These are phyloP conservation scores for Tauraco erythrolophus DNA, from an alignment of 2,113 vertebrate species.

Conservation along the genomic window DNA sequence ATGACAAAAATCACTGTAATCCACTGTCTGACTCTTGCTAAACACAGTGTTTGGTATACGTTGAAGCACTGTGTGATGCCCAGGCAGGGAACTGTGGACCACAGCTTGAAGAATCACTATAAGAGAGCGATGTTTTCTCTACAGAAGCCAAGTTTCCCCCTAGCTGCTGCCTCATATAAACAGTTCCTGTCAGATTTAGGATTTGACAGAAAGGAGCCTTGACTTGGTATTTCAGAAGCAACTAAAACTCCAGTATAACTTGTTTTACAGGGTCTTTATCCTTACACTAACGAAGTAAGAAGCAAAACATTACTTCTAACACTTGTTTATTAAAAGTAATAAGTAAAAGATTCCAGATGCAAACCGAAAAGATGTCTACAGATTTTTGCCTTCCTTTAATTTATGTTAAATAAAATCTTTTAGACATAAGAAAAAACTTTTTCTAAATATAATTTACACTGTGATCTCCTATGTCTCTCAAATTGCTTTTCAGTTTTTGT, in stretches of 20 bases:
- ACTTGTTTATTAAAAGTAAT: neutral
- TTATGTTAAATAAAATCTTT: neutral
- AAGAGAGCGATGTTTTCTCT: neutral
- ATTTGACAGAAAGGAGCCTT: neutral
- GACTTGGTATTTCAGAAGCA: neutral
- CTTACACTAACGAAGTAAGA: neutral
- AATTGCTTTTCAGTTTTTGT: neutral
- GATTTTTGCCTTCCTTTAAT: neutral
- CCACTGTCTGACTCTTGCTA: neutral
- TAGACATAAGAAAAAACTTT: neutral
- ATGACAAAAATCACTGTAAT: neutral
- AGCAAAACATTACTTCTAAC: neutral
- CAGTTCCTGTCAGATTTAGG: neutral
- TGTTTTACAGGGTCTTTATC: neutral
- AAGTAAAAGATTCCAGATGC: neutral
- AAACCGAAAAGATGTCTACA: neutral
- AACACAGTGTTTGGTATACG: fast-evolving
- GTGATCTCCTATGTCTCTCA: neutral
- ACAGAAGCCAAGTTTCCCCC: neutral
- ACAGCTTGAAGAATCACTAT: neutral
- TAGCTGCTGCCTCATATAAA: neutral
- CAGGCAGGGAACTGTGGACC: neutral
- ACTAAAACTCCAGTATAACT: neutral
- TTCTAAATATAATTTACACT: neutral
- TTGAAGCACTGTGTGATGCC: neutral